Conservation (phyloP, 2,797 vertebrate genomes). For the Enteromius argenteus region DNA sequence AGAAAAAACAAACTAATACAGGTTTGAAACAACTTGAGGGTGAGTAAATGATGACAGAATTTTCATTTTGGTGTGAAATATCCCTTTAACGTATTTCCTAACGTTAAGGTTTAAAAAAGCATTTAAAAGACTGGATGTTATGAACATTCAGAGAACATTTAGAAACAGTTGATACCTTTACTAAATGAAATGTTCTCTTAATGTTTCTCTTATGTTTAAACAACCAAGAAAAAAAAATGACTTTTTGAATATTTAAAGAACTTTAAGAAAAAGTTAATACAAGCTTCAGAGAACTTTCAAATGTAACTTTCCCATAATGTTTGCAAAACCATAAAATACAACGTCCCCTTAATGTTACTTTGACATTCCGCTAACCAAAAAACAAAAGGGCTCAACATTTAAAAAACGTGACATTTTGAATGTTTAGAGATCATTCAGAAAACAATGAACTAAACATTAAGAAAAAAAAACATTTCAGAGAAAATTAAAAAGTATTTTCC, state of each 20-base stretch:
- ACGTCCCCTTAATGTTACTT: not conserved
- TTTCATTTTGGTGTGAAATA: not conserved
- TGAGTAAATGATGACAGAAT: not conserved
- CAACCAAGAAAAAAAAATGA: no score
- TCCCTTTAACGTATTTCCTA: not conserved
- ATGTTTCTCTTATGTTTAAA: no score
- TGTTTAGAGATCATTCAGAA: not conserved
- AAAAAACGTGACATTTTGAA: not conserved
- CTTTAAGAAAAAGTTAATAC: no score
- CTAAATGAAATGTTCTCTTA: no score
- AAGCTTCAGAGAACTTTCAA: not conserved
- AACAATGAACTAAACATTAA: not conserved
- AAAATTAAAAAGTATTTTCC: not conserved
- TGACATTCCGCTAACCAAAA: not conserved
- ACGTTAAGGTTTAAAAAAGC: not conserved
- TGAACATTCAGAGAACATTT: not conserved
- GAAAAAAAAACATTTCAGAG: not conserved
- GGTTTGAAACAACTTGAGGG: not conserved
- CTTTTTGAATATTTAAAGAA: no score
- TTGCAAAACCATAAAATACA: no score
- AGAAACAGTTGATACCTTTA: no score
- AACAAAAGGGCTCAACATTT: no score
- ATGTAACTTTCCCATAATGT: no score
- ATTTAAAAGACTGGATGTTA: not conserved
- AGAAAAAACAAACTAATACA: not conserved